Conservation (phyloP, 2,888 invertebrate species). For the Drosophila mercatorum region DNA sequence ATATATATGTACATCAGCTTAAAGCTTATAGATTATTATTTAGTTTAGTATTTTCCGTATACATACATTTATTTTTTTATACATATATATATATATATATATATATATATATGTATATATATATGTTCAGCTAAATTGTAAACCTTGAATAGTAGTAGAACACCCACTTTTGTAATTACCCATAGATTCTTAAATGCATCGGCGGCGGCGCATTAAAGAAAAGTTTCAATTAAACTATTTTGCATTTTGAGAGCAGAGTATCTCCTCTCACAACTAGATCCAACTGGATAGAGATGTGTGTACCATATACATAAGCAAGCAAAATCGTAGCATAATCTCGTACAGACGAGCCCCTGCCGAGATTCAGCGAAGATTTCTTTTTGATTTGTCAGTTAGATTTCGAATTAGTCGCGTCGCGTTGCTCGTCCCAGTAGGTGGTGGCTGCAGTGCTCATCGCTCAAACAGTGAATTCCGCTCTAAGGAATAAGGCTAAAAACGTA, state of each 20-base stretch:
- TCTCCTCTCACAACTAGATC: constrained; percentile 32
- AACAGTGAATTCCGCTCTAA: background rate
- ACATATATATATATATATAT: background rate
- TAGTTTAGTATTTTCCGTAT: background rate
- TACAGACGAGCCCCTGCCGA: background rate
- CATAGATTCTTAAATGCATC: constrained; percentile 1
- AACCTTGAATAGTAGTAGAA: background rate
- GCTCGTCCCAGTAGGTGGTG: constrained; percentile 30
- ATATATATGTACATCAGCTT: background rate
- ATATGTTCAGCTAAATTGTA: background rate
- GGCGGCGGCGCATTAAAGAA: constrained; percentile 35
- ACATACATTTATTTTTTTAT: background rate
- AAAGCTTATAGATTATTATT: background rate
- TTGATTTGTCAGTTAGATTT: constrained; percentile 48
- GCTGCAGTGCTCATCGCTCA: constrained; percentile 15
- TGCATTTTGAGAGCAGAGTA: constrained; percentile 55
- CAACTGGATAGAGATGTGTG: constrained; percentile 21
- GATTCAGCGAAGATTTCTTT: constrained; percentile 49
- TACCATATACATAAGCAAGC: background rate
- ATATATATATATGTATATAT: background rate
- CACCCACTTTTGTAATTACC: background rate
- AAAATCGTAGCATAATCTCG: constrained; percentile 24
- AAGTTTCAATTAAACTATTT: constrained; percentile 64
- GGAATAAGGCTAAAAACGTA: background rate
- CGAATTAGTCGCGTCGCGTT: constrained; percentile 54